Evolutionary conservation across 2,797 vertebrate genomes (phyloP).

Genomic region (Ctenochaetus hawaiiensis): DNA sequence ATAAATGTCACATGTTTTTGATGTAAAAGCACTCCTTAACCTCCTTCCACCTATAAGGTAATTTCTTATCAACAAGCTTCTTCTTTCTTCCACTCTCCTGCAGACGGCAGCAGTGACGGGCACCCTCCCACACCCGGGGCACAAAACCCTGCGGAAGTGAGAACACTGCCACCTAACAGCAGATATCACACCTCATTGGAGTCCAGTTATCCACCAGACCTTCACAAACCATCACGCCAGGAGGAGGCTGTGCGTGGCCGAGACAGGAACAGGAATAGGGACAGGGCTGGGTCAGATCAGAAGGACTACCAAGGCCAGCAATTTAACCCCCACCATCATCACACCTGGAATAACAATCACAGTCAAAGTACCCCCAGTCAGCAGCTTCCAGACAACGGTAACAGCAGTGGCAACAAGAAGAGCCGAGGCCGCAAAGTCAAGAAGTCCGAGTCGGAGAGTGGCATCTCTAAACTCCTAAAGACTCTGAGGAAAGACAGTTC

Average conservation of each 20-base stretch:
- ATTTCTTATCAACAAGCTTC: slow-evolving; percentile 28
- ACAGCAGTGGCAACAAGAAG: slow-evolving; percentile 81
- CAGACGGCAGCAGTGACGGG: slow-evolving; percentile 98
- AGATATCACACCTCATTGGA: slow-evolving; percentile 93
- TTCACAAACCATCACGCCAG: slow-evolving; percentile 96
- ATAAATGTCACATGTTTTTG: slow-evolving; percentile 18
- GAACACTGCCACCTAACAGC: slow-evolving; percentile 87
- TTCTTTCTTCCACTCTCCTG: slow-evolving; percentile 71
- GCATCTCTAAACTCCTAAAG: slow-evolving; percentile 88
- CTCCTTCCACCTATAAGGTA: background rate
- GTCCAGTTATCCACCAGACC: slow-evolving; percentile 96
- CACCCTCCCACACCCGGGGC: slow-evolving; percentile 94
- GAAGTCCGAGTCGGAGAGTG: slow-evolving; percentile 88
- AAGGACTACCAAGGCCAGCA: slow-evolving; percentile 85
- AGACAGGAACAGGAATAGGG: slow-evolving; percentile 74
- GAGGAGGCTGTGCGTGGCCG: slow-evolving; percentile 90
- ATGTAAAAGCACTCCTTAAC: background rate
- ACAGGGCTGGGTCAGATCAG: slow-evolving; percentile 84
- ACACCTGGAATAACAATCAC: slow-evolving; percentile 90
- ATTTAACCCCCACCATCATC: slow-evolving; percentile 87
- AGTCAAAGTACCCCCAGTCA: slow-evolving; percentile 87
- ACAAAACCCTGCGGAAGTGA: slow-evolving; percentile 99
- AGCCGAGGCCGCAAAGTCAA: slow-evolving; percentile 83
- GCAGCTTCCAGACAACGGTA: slow-evolving; percentile 86
- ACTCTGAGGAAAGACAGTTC: slow-evolving; percentile 87